Evolutionary conservation across 2,797 vertebrate species (phyloP), one percentile per base, ranked within the genome.

Genomic region (Eulemur rubriventer): DNA sequence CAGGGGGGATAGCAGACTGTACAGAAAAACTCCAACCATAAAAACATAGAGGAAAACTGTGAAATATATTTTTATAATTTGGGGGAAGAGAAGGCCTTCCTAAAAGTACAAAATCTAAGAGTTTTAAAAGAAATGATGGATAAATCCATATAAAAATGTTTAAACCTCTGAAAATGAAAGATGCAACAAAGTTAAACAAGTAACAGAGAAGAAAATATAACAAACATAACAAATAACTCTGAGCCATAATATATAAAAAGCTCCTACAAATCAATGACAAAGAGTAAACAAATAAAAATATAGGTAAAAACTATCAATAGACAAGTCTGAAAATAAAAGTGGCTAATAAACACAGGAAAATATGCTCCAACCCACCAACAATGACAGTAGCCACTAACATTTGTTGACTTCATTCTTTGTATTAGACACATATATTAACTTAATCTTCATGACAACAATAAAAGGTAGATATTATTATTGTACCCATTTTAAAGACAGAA

Each of bases 231-330:
- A 57, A 18, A 11, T 7, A n/a, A 38, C 13, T 93, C 43, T 59
- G 50, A 91, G 11, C 59, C 50, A 61, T 26, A 12, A 82, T 79
- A 96, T 38, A 92, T 26, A 96, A 96, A 93, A 22, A 96, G 80
- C 26, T 78, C n/a, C 72, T 46, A 81, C 4, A 63, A 94, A 82
- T 86, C 80, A 92, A 55, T 30, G 80, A 89, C 22, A 57, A 95
- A 84, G 73, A 30, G 26, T 38, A 70, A 78, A n/a, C 9, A 48
- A 57, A 79, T 48, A 88, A 85, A 76, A 95, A 78, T 30, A 82
- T 14, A 11, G 35, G 7, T n/a, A 38, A 72, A 94, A 95, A 67
- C 46, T 75, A 83, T 41, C 80, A 70, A 38, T 6, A 55, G 48
- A 46, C 50, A 94, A 94, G 10, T 78, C 11, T 38, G 35, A 50